phyloP scores from a whole-genome alignment of 2,113 vertebrate species.

The Ginglymostoma cirratum region DNA sequence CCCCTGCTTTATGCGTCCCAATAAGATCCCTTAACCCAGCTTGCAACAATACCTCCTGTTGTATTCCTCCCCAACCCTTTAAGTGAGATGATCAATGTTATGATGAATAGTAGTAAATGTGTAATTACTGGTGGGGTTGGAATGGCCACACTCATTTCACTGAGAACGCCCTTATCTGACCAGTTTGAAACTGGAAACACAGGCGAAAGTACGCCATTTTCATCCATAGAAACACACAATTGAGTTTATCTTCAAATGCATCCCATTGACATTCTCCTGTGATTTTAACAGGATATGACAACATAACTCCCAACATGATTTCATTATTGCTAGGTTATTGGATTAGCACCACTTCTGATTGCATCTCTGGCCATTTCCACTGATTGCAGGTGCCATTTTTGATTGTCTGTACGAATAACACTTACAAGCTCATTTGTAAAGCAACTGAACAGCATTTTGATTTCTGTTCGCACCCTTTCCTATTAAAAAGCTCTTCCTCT shows the following conservation, averaged over 20 bases:
- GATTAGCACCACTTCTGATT: neutral
- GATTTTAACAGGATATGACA: neutral
- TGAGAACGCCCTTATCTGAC: neutral
- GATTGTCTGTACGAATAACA: neutral
- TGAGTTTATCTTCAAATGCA: neutral
- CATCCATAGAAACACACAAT: neutral
- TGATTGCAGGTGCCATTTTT: slow-evolving; percentile 3
- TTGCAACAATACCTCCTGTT: neutral
- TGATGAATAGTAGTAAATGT: neutral
- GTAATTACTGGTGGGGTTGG: neutral
- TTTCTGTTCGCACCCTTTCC: neutral
- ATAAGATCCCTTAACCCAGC: neutral
- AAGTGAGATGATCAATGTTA: neutral
- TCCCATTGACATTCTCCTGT: neutral
- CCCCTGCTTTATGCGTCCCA: neutral
- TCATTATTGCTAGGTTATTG: neutral
- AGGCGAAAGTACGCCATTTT: neutral
- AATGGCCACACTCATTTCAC: neutral
- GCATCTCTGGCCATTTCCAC: neutral
- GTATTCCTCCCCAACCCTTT: neutral
- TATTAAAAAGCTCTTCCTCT: neutral
- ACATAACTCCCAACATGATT: neutral
- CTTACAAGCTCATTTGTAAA: neutral
- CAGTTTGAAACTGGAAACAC: neutral
- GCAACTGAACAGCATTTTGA: neutral